Evolutionary conservation across 1,140 invertebrate species (phyloP).

Genomic region (Agrilus planipennis): DNA sequence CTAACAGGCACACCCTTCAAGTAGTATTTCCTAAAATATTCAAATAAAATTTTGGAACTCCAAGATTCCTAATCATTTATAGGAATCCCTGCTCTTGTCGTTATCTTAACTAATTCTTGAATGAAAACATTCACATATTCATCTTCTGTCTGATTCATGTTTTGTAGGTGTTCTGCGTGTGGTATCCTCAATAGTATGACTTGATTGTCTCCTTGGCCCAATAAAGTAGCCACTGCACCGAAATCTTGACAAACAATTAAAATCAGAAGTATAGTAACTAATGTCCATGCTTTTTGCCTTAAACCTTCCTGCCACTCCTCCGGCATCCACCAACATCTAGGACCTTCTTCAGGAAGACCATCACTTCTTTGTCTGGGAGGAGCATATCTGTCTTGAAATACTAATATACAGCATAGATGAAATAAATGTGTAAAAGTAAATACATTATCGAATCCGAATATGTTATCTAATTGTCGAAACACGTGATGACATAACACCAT

Average conservation of each 20-base stretch:
- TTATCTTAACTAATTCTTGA: neutral
- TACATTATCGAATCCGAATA: neutral
- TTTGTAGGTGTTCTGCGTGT: neutral
- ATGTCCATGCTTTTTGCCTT: slow-evolving; percentile 3
- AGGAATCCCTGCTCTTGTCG: too few relatives aligned
- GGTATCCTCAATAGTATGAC: neutral
- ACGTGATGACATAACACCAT: too few relatives aligned
- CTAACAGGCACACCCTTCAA: too few relatives aligned
- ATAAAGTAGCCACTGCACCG: neutral
- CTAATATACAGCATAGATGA: neutral
- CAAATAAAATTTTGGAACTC: too few relatives aligned
- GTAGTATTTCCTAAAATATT: too few relatives aligned
- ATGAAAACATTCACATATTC: neutral
- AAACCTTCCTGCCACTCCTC: slow-evolving; percentile 4
- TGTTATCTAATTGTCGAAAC: neutral
- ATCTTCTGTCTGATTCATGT: neutral
- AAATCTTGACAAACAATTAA: neutral
- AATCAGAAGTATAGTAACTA: neutral
- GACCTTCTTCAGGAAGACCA: neutral
- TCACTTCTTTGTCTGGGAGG: neutral
- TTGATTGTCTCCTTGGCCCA: slow-evolving; percentile 5
- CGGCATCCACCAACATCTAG: neutral
- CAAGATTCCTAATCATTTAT: too few relatives aligned
- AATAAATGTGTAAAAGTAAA: slow-evolving; percentile 2
- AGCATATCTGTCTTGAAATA: slow-evolving; percentile 1